Base-by-base conservation (phyloP, 2,797 vertebrate species). In the Benthosema pterotum region DNA sequence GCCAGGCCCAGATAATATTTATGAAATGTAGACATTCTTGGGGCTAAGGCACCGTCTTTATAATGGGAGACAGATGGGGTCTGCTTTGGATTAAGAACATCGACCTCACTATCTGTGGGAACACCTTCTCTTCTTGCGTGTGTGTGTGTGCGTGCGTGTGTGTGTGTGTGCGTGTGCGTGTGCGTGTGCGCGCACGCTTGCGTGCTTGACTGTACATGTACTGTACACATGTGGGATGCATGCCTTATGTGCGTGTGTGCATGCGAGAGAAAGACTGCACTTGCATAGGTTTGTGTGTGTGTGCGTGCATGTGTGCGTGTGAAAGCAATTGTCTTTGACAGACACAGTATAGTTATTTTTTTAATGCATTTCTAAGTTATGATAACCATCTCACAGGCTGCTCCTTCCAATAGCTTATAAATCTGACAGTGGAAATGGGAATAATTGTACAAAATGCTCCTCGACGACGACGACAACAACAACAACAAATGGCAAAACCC, bases 21-120 rank as follows among this genome's bases (percentile, higher is more conserved):
- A 89, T 88, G 85, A 92, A 92, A 92, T 89, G 88, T 91, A 90
- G 88, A 89, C 88, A 88, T 92, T 91, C 88, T 91, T 89, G 84
- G 87, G 90, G 84, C 88, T 83, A 78, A 90, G 84, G 88, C 83
- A 87, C 88, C 84, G 78, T 88, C 86, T 75, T 86, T 78, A 83
- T 91, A 92, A 93, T 93, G 82, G 89, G 82, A 91, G 82, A 89
- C 92, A 93, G 89, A 92, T 90, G 90, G 74, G 87, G 87, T 90
- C 90, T 93, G 91, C 84, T 93, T 90, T 73, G 85, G 86, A 92
- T 93, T 92, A 91, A 79, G 80, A 87, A 79, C 87, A 83, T 86
- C 67, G 74, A 83, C 83, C 86, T 80, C 74, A 55, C 87, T 91
- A 91, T 93, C 90, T 92, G 87, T 90, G 85, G 89, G 87, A 91